Percentiles rank a stretch among this genome's conserved stretches.
phyloP scores from a whole-genome alignment of 92 coral and sea anemone species.

The Pocillopora meandrina region DNA sequence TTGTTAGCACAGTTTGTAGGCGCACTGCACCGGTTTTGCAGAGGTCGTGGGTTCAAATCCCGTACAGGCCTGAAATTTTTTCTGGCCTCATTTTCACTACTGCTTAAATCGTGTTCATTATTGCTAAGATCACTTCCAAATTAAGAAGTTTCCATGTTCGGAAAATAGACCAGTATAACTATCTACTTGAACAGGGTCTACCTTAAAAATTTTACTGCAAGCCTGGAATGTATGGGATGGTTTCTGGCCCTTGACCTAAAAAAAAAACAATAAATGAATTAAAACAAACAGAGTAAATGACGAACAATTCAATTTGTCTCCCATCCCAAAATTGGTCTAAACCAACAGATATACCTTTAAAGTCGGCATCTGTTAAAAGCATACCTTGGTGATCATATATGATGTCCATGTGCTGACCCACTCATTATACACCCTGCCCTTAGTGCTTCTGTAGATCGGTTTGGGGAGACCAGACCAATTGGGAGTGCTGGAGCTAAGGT shows the following conservation, averaged over 20 bases:
- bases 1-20: too few species aligned
- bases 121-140: too few species aligned
- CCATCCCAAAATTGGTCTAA: not conserved
- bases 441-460: conserved; percentile 88
- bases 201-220: conserved; percentile 93
- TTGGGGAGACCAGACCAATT: conserved; percentile 88
- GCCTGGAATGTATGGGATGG: conserved; percentile 90
- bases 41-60: too few species aligned
- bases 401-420: conserved; percentile 98
- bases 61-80: too few species aligned
- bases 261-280: not conserved
- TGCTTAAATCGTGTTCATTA: too few species aligned
- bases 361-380: not conserved
- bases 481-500: conserved; percentile 86
- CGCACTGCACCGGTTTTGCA: too few species aligned
- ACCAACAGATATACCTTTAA: not conserved
- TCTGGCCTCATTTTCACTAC: too few species aligned
- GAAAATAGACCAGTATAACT: not conserved
- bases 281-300: too few species aligned
- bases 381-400: conserved; percentile 90
- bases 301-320: too few species aligned
- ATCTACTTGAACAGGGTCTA: not conserved
- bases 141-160: too few species aligned
- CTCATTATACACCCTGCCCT: conserved; percentile 81
- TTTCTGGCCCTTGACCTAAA: conserved; percentile 83